Base-by-base conservation (phyloP, 2,113 vertebrate genomes). In the Albula glossodonta region DNA sequence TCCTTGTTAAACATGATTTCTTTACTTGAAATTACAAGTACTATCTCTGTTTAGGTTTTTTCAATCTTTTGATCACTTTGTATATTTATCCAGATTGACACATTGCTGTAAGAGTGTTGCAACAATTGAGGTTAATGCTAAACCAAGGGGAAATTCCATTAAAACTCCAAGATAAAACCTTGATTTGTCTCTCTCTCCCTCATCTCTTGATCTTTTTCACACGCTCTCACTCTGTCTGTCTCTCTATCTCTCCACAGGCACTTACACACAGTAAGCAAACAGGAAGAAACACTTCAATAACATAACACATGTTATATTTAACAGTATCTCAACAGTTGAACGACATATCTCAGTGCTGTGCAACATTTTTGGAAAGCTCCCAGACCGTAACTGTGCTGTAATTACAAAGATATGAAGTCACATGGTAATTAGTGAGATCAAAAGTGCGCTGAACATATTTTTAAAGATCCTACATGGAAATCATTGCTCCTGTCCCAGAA, bases 361-460 rank as follows among this genome's bases (percentile, higher is more conserved):
- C 70, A 31, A 10, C 70, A 31, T 50, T 9, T 80, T 51, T 13
- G 79, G 15, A 41, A 22, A 50, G 50, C 4, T 48, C 70, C 78
- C n/a, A 17, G 31, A 50, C 25, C 25, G 17, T 49, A 79, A 56
- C 51, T n/a, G n/a, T n/a, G 17, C 80, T 31, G n/a, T 85, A 85
- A 85, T 81, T 85, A 81, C 41, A 80, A 80, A 63, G 78, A 19
- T 12, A 11, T 50, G 53, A 51, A n/a, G 51, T 48, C 53, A 41
- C 78, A 80, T 63, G 53, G 48, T 15, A 85, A 85, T 85, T 80
- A 80, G 51, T 19, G 84, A 50, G 78, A 79, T 79, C 48, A 79
- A 49, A 79, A 50, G 78, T 79, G 78, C 6, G 25, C 49, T 0
- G 49, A 17, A 70, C 66, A 79, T 49, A 50, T 49, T 50, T 79